Evolutionary conservation across 1,140 invertebrate genomes (phyloP), one percentile per base, ranked within the genome.

Genomic region (Drosophila kanapiae): DNA sequence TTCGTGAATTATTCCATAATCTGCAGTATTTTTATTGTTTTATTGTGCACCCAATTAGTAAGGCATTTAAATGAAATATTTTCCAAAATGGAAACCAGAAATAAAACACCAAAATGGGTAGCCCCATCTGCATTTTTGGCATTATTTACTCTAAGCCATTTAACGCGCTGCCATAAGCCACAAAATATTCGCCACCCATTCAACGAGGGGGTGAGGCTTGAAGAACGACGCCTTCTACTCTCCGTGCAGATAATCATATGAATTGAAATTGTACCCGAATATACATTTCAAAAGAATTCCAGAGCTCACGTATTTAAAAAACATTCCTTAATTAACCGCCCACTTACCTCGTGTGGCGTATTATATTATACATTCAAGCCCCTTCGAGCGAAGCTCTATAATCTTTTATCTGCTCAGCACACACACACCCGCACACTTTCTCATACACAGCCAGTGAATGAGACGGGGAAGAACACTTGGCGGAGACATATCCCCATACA

Each of bases 391-490:
- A 29, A 72, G 67, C 69, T 72, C 37, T 69, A 77, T 78, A 78
- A 77, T 78, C 72, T 78, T 78, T 77, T 78, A 78, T 78, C 75
- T 78, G 48, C 63, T 69, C 72, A 29, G 72, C 38, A 60, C 72
- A 77, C 74, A 68, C 42, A 48, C 43, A 42, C 18, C 18, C 9
- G 4, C 35, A 56, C 7, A 16, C 47, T n/a, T 23, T 2, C 23
- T 23, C 23, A 63, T 40, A 74, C 16, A 18, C 10, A 40, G 13
- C 6, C 35, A 18, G 37, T 13, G 23, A 35, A 58, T 2, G 61
- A 13, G 48, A 33, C 13, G 33, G 31, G 29, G 33, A 23, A 35
- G 43, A 33, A 37, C 49, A 71, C 51, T 58, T 71, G 54, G 54
- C 29, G 42, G 56, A 35, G 42, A 70, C 38, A 47, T 33, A 43